phyloP scores from a whole-genome alignment of 1,140 invertebrate genomes.

The Apis mellifera region Amel_HAv3.1 CM009943.2:4443501-4444000 shows the following conservation, averaged over 20 bases:
- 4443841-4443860: conserved; percentile 81
- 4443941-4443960: conserved; percentile 76
- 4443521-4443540: not conserved
- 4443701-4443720: no score
- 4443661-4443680: not conserved
- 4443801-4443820: not conserved
- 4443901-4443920: conserved; percentile 75
- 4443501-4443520: not conserved
- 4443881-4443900: conserved; percentile 74
- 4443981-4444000: conserved; percentile 76
- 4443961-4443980: conserved; percentile 72
- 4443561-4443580: conserved; percentile 3
- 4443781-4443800: not conserved
- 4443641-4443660: not conserved
- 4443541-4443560: not conserved
- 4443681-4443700: not conserved
- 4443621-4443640: no score
- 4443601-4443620: not conserved
- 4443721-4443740: no score
- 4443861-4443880: conserved; percentile 77
- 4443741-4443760: not conserved
- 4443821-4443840: conserved; percentile 64
- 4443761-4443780: no score
- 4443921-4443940: conserved; percentile 78
- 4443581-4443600: conserved; percentile 3